Evolutionary conservation across 1,140 invertebrate genomes (phyloP).

Genomic region (Rhagoletis zephyria): DNA sequence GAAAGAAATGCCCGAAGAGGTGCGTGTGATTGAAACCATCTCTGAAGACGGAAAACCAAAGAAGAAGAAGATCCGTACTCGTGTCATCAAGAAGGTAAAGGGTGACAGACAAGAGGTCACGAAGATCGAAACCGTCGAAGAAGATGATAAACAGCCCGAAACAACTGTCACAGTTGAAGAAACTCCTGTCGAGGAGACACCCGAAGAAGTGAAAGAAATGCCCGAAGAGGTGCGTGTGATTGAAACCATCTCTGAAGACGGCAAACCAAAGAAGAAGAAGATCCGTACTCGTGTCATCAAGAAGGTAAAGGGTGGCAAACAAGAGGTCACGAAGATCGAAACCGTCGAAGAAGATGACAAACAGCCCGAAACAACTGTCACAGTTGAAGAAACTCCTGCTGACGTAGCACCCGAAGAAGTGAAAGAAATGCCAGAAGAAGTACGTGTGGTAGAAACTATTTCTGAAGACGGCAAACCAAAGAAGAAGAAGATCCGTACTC

Average conservation of each 20-base stretch:
- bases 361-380: conserved; percentile 54
- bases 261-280: conserved; percentile 53
- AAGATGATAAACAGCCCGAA: conserved; percentile 55
- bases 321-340: conserved; percentile 56
- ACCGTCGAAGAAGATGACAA: conserved; percentile 55
- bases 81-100: conserved; percentile 54
- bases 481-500: conserved; percentile 61
- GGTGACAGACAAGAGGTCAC: conserved; percentile 54
- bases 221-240: conserved; percentile 52
- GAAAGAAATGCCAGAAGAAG: conserved; percentile 65
- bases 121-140: conserved; percentile 54
- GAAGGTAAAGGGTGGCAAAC: conserved; percentile 54
- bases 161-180: conserved; percentile 53
- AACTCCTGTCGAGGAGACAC: conserved; percentile 41
- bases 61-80: conserved; percentile 52
- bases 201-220: conserved; percentile 48
- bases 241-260: conserved; percentile 51
- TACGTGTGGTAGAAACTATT: conserved; percentile 60
- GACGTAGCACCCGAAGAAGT: conserved; percentile 70
- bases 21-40: conserved; percentile 46
- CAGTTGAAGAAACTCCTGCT: conserved; percentile 51
- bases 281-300: conserved; percentile 54
- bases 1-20: conserved; percentile 52
- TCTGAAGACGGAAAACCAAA: conserved; percentile 54
- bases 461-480: conserved; percentile 59